Evolutionary conservation across 2,113 vertebrate genomes (phyloP).

Genomic region (Tachycineta bicolor): DNA sequence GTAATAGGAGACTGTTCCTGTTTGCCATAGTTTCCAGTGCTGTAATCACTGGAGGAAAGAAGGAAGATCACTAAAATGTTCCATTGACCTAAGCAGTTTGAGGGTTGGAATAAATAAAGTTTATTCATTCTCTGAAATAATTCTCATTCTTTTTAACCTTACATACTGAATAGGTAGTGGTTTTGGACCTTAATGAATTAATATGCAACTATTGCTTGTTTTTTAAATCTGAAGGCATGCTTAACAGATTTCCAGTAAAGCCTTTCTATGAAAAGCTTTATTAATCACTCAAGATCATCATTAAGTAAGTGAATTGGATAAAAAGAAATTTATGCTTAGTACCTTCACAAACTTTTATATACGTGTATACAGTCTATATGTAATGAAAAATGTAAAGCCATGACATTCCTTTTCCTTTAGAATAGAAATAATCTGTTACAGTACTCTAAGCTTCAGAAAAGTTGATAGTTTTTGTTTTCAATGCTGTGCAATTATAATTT

Average conservation of each 20-base stretch:
- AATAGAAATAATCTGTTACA: neutral
- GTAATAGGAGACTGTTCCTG: neutral
- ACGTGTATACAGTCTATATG: accelerated
- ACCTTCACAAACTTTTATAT: neutral
- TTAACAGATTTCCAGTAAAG: neutral
- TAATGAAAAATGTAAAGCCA: neutral
- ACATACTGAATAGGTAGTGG: neutral
- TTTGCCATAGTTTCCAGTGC: neutral
- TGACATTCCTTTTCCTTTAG: neutral
- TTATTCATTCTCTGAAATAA: neutral
- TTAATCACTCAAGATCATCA: neutral
- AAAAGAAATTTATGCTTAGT: neutral
- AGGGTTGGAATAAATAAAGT: neutral
- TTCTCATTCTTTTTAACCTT: neutral
- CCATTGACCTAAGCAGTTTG: neutral
- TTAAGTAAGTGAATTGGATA: neutral
- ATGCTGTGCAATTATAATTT: neutral
- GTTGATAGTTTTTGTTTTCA: neutral
- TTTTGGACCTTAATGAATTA: neutral
- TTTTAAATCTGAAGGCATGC: neutral
- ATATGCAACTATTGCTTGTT: neutral
- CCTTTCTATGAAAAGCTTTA: neutral
- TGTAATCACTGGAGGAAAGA: neutral
- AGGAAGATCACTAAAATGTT: neutral
- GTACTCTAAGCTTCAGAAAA: neutral